Evolutionary conservation across 2,113 vertebrate genomes (phyloP).

Genomic region (Actinemys pallida): DNA sequence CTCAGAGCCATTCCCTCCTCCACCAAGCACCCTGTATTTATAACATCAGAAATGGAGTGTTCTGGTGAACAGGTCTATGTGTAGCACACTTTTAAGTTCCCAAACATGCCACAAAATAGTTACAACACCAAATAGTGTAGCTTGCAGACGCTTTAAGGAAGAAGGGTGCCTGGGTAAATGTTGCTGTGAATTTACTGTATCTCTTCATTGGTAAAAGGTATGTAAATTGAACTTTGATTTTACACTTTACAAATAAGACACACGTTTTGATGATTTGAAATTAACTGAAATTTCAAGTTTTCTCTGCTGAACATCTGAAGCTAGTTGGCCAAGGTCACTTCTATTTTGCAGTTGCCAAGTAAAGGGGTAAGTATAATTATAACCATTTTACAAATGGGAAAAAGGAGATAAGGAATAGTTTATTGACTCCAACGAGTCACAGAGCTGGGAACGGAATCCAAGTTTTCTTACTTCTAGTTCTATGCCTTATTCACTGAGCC

Average conservation of each 20-base stretch:
- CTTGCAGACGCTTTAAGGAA: background rate
- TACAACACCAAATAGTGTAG: background rate
- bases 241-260: background rate
- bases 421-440: background rate
- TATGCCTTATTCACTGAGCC: background rate
- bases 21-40: background rate
- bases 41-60: background rate
- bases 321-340: background rate
- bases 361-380: background rate
- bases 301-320: background rate
- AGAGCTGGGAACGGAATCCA: fast-evolving
- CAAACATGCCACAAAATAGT: background rate
- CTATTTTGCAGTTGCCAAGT: background rate
- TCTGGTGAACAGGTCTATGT: background rate
- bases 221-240: background rate
- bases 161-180: background rate
- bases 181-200: background rate
- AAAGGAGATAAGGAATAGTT: background rate
- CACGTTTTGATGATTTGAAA: background rate
- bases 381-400: background rate
- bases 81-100: background rate
- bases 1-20: background rate
- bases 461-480: background rate
- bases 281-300: background rate
- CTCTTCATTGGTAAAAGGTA: background rate